Evolutionary conservation across 2,113 vertebrate species (phyloP).

Genomic region (Ceyx melanurus): DNA sequence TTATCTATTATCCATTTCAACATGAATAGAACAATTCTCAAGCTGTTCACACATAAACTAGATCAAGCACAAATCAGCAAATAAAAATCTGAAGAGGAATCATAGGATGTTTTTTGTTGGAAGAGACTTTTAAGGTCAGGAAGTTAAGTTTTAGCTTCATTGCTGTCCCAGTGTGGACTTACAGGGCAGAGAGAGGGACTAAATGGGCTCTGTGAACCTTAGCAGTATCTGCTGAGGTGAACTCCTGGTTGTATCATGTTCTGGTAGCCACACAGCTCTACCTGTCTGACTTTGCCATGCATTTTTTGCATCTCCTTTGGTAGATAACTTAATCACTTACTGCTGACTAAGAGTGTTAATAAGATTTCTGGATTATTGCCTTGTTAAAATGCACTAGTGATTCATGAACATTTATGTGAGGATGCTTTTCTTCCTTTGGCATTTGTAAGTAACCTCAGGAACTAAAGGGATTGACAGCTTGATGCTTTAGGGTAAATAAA

Average conservation of each 20-base stretch:
- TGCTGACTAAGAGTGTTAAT: neutral
- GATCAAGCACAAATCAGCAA: neutral
- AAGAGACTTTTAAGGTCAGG: neutral
- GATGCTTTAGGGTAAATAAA: neutral
- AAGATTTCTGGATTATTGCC: neutral
- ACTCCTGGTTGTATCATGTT: neutral
- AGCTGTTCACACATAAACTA: neutral
- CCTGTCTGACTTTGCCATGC: neutral
- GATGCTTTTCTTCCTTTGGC: neutral
- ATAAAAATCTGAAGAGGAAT: neutral
- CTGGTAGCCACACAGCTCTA: neutral
- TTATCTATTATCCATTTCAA: neutral
- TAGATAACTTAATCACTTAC: neutral
- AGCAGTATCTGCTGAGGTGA: neutral
- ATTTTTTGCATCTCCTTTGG: neutral
- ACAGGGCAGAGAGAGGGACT: neutral
- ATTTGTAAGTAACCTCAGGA: neutral
- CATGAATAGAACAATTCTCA: neutral
- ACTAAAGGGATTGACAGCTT: neutral
- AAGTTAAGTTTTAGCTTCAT: neutral
- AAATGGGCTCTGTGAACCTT: neutral
- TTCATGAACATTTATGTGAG: neutral
- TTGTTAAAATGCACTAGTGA: neutral
- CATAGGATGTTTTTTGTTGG: neutral
- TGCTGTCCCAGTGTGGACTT: neutral